A percentile compares a stretch with the other conserved stretches of the same genome.
Evolutionary conservation across 2,113 vertebrate genomes (phyloP).

Genomic region (Platichthys flesus): DNA sequence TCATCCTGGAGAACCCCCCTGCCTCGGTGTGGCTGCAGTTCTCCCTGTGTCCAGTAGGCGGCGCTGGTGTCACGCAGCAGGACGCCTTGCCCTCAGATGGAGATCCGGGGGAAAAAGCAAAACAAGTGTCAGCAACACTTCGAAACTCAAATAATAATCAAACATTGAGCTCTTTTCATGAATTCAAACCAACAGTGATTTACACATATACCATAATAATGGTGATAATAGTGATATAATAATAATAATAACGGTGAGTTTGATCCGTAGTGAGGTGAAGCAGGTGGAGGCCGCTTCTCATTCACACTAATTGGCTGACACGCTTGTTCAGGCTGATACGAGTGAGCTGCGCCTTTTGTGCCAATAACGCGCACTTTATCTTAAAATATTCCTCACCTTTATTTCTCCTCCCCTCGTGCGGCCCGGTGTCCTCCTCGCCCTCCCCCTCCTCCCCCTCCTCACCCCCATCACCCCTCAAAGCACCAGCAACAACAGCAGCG

Average conservation of each 20-base stretch:
- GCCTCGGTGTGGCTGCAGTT: neutral
- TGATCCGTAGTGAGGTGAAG: slow-evolving; percentile 31
- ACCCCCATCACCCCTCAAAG: neutral
- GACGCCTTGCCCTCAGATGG: slow-evolving; percentile 7
- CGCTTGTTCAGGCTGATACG: slow-evolving; percentile 40
- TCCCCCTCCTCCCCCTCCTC: neutral
- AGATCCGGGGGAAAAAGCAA: neutral
- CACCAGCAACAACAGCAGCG: slow-evolving; percentile 78
- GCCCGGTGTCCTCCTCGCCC: neutral
- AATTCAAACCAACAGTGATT: too few relatives aligned
- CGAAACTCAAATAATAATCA: neutral
- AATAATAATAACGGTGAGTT: neutral
- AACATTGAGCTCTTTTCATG: neutral
- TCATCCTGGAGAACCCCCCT: neutral
- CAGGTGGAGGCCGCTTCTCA: slow-evolving; percentile 56
- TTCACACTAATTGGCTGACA: slow-evolving; percentile 53
- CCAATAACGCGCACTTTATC: slow-evolving; percentile 47
- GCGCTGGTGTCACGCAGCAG: slow-evolving; percentile 75
- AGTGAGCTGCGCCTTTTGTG: slow-evolving; percentile 46
- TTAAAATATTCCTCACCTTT: slow-evolving; percentile 67
- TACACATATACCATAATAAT: too few relatives aligned
- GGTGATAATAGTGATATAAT: too few relatives aligned
- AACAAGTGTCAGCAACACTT: slow-evolving; percentile 54
- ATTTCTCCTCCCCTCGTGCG: slow-evolving; percentile 33
- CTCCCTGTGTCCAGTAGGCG: slow-evolving; percentile 71